Evolutionary conservation across 2,888 invertebrate genomes (phyloP), one percentile per base, ranked within the genome.

Genomic region (Neoscelio sp.): DNA sequence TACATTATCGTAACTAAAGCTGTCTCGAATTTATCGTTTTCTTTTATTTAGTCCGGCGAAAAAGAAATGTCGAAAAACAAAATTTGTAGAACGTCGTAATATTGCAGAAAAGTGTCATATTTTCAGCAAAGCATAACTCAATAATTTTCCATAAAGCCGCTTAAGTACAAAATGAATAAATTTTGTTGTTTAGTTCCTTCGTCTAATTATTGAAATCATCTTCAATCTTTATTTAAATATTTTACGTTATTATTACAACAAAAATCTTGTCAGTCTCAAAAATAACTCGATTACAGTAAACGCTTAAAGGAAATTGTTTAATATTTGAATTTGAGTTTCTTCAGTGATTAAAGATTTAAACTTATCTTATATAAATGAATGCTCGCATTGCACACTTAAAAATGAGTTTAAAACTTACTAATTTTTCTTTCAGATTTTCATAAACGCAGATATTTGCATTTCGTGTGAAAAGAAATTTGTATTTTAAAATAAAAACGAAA

Each of bases 391-490:
- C 17, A 6, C 18, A 23, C 58, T 56, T 40, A 54, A 18, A 38
- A 54, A 12, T 40, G 15, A 56, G 15, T 26, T 26, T 40, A 15
- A 30, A 60, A 60, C 30, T 17, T 17, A 44, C 28, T 15, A 23
- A 17, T 54, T 12, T 38, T 26, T 38, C 17, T 42, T 12, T 15
- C 15, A 15, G 33, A 10, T 13, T n/a, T 28, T 44, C 2, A 10
- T 38, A 2, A 15, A 44, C 18, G 60, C 17, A 42, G 60, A 13
- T 60, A 60, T 60, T 60, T 60, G 60, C 60, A 60, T 60, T 44
- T 60, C 58, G 33, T 7, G 2, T 28, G 33, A 7, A 12, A 12
- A 38, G 12, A 38, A 38, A 6, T 38, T 28, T 42, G 26, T 23
- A 23, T 23, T 23, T 23, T 23, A 23, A 23, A 4, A 23, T 4